phyloP scores from a whole-genome alignment of 23 tunicate species.

The Ascidia mentula region DNA sequence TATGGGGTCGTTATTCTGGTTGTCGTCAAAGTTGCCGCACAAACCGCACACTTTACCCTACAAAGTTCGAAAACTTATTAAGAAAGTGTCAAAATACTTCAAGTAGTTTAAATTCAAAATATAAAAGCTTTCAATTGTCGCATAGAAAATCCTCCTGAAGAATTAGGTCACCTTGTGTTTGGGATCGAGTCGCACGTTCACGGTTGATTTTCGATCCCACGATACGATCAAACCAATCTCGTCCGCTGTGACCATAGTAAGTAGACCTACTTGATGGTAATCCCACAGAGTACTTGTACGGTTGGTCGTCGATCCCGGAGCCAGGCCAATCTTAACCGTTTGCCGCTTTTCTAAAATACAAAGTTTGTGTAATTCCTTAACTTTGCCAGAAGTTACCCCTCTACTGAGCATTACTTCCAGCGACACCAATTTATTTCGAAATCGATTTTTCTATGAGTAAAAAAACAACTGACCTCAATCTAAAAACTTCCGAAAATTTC shows the following conservation, averaged over 20 bases:
- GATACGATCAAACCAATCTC: constrained; percentile 48
- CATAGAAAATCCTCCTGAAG: too few species aligned
- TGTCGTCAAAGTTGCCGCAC: constrained; percentile 73
- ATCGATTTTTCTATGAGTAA: too few species aligned
- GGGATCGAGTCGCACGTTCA: constrained; percentile 57
- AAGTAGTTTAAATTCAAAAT: too few species aligned
- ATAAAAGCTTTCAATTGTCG: too few species aligned
- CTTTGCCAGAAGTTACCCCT: too few species aligned
- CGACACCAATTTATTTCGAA: too few species aligned
- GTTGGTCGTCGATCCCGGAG: constrained; percentile 47
- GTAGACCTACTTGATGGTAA: constrained; percentile 50
- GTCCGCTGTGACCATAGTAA: constrained; percentile 28
- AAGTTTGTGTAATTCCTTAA: too few species aligned
- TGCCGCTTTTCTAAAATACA: not conserved
- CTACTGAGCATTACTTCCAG: too few species aligned
- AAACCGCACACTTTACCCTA: constrained; percentile 71
- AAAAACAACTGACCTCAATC: too few species aligned
- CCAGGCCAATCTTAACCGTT: constrained; percentile 7
- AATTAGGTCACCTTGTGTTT: constrained; percentile 55
- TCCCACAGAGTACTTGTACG: constrained; percentile 46
- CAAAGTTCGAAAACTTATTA: too few species aligned
- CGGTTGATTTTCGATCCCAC: constrained; percentile 64
- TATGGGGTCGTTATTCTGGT: constrained; percentile 52
- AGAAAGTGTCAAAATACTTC: too few species aligned
- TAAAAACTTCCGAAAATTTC: too few species aligned